Percentiles rank a stretch among this genome's conserved stretches.
Conservation (phyloP, 2,113 vertebrate species). For the Seriola quinqueradiata region DNA sequence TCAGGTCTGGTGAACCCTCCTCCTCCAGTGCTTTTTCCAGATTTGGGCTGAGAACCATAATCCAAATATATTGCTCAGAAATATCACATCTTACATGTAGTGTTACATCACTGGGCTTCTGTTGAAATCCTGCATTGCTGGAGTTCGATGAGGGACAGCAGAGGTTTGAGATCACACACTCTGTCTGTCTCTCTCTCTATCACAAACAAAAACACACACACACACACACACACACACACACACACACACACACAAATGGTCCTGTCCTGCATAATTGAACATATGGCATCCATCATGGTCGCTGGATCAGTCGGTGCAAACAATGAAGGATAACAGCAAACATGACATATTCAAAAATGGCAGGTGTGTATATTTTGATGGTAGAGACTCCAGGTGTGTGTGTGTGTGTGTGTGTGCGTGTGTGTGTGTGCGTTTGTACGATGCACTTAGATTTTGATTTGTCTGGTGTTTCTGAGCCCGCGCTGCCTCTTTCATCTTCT, state of each 20-base stretch:
- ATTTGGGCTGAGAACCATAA: conserved; percentile 52
- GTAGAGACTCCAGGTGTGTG: neutral
- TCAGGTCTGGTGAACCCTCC: conserved; percentile 61
- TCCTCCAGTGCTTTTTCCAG: conserved; percentile 50
- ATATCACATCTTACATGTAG: conserved; percentile 59
- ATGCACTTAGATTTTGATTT: conserved; percentile 18
- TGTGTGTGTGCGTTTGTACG: neutral
- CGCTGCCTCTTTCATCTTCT: conserved; percentile 54
- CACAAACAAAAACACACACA: neutral
- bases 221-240: neutral
- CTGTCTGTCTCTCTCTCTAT: too few species aligned
- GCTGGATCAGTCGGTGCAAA: conserved; percentile 16
- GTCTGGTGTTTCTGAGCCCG: conserved; percentile 17
- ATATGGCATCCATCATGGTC: neutral
- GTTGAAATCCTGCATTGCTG: conserved; percentile 37
- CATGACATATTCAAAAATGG: neutral
- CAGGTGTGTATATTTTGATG: neutral
- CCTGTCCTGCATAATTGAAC: neutral
- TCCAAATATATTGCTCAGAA: conserved; percentile 67
- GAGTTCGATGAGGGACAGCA: conserved; percentile 43
- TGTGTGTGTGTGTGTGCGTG: neutral
- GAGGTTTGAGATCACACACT: conserved; percentile 1
- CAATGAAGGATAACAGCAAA: conserved; percentile 16
- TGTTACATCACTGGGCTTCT: conserved; percentile 60
- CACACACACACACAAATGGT: neutral